These are phyloP conservation scores for Trisateles emortualis DNA, from an alignment of 2,888 invertebrate species.

Conservation along the genomic window DNA sequence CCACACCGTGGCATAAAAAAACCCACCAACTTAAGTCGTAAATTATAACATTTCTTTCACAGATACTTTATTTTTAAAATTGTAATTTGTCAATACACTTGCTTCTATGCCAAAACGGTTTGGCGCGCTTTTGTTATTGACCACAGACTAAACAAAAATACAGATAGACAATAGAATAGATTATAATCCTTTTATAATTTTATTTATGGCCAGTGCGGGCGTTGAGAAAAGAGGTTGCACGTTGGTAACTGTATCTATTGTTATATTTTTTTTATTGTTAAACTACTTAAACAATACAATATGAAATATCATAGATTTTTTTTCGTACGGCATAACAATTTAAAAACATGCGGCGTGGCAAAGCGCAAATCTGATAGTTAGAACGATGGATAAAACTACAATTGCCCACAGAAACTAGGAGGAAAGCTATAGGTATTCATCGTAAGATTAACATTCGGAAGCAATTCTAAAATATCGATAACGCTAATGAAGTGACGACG, in stretches of 20 bases:
- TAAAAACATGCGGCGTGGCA: too few relatives aligned
- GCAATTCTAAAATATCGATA: conserved; percentile 59
- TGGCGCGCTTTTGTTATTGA: conserved; percentile 52
- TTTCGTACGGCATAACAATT: too few relatives aligned
- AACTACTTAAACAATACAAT: too few relatives aligned
- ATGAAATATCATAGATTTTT: too few relatives aligned
- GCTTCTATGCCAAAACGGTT: conserved; percentile 52
- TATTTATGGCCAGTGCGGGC: conserved; percentile 68
- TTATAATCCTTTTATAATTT: conserved; percentile 70
- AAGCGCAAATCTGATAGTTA: background rate
- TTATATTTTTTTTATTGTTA: conserved; percentile 28
- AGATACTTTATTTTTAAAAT: conserved; percentile 50
- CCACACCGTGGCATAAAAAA: conserved; percentile 33
- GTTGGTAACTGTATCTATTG: conserved; percentile 18
- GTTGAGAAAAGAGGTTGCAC: conserved; percentile 30
- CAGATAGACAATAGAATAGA: conserved; percentile 64
- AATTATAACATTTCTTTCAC: conserved; percentile 64
- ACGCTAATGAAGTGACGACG: conserved; percentile 71
- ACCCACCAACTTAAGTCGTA: conserved; percentile 53
- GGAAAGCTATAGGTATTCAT: conserved; percentile 19
- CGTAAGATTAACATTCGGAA: conserved; percentile 47
- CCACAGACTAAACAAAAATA: conserved; percentile 54
- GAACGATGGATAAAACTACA: background rate
- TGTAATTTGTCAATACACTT: conserved; percentile 65
- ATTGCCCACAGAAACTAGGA: conserved; percentile 1